These are phyloP conservation scores for Leguminivora glycinivorella DNA, from an alignment of 1,140 invertebrate genomes.

Conservation along the genomic window DNA sequence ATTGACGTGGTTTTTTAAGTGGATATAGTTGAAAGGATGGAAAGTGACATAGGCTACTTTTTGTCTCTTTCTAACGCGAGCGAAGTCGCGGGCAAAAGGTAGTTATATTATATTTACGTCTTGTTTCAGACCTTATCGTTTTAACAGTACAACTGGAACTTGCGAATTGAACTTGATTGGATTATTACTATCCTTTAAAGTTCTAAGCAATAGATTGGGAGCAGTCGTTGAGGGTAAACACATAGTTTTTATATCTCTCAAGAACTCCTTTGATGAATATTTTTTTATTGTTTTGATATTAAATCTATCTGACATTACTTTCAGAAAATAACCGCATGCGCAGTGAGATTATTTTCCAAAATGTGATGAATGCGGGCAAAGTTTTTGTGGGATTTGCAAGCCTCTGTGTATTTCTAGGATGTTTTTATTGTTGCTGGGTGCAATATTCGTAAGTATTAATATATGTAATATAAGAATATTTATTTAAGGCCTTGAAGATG, in stretches of 20 bases:
- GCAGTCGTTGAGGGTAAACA: not conserved
- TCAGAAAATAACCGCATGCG: not conserved
- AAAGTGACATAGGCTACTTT: too few relatives aligned
- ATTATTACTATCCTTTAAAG: conserved; percentile 3
- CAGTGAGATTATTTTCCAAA: not conserved
- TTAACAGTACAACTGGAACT: conserved; percentile 9
- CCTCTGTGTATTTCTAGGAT: conserved; percentile 10
- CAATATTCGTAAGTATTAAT: conserved; percentile 15
- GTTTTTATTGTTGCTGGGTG: conserved; percentile 12
- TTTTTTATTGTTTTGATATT: not conserved
- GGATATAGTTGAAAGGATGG: too few relatives aligned
- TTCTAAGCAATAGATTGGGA: not conserved
- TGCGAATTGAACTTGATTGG: conserved; percentile 13
- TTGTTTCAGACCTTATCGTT: conserved; percentile 15
- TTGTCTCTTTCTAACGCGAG: too few relatives aligned
- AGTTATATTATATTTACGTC: not conserved
- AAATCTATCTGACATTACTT: not conserved
- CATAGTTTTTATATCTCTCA: not conserved
- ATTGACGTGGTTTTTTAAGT: too few relatives aligned
- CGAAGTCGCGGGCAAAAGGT: too few relatives aligned
- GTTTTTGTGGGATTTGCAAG: not conserved
- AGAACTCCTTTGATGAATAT: not conserved
- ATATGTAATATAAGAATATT: not conserved
- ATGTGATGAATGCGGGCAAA: not conserved
- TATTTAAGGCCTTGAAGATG: not conserved